Conservation (phyloP, 1,140 invertebrate genomes). For the Battus philenor region DNA sequence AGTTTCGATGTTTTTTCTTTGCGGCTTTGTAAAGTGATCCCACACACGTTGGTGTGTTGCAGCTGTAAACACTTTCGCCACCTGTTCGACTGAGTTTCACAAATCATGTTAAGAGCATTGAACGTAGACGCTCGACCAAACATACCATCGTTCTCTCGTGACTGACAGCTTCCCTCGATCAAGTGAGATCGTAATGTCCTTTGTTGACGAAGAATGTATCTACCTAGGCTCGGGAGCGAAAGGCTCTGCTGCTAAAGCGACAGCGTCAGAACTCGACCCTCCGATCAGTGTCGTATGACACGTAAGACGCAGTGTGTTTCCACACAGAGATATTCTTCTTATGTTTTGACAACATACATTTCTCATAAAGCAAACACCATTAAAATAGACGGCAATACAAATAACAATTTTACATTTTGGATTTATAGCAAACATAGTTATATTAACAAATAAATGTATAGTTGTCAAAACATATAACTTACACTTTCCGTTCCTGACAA, state of each 20-base stretch:
- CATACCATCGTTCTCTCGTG: slow-evolving; percentile 55
- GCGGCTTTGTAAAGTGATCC: slow-evolving; percentile 99
- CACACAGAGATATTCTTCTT: slow-evolving; percentile 19
- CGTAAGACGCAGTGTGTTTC: slow-evolving; percentile 21
- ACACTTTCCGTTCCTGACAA: slow-evolving; percentile 20
- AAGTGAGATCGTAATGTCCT: neutral
- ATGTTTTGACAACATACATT: slow-evolving; percentile 29
- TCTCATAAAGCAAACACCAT: slow-evolving; percentile 6
- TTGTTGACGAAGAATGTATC: slow-evolving; percentile 14
- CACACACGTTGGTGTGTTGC: slow-evolving; percentile 98
- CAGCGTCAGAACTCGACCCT: slow-evolving; percentile 8
- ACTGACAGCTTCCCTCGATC: slow-evolving; percentile 29
- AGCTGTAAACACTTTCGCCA: slow-evolving; percentile 95
- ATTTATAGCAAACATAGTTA: too few relatives aligned
- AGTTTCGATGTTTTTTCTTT: slow-evolving; percentile 97
- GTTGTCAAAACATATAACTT: slow-evolving; percentile 40
- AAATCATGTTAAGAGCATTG: slow-evolving; percentile 59
- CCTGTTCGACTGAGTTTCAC: slow-evolving; percentile 92
- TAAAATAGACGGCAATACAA: too few relatives aligned
- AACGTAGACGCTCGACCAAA: slow-evolving; percentile 34
- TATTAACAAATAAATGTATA: slow-evolving; percentile 10
- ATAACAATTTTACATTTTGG: too few relatives aligned
- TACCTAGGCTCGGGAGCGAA: slow-evolving; percentile 26
- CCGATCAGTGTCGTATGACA: slow-evolving; percentile 21
- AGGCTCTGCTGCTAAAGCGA: slow-evolving; percentile 15